phyloP scores from a whole-genome alignment of 2,888 invertebrate genomes.

The Apotomis betuletana region DNA sequence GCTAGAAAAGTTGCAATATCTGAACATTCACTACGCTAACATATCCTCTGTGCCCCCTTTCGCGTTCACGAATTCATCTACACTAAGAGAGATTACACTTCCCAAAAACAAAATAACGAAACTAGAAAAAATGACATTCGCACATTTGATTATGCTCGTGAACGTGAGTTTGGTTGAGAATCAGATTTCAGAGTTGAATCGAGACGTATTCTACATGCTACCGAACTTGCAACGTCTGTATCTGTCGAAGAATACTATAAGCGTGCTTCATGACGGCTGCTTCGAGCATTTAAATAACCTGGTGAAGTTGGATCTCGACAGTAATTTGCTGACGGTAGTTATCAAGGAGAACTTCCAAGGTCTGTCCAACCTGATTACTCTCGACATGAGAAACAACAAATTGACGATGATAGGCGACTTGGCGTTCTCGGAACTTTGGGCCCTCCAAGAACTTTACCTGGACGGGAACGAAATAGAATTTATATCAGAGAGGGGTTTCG shows the following conservation, averaged over 20 bases:
- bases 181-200: conserved; percentile 88
- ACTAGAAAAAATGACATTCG: conserved; percentile 88
- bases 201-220: conserved; percentile 89
- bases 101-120: conserved; percentile 88
- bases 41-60: conserved; percentile 88
- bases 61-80: conserved; percentile 89
- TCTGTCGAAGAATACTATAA: conserved; percentile 93
- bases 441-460: conserved; percentile 87
- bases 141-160: conserved; percentile 88
- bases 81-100: conserved; percentile 87
- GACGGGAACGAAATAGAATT: conserved; percentile 88
- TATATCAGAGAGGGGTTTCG: conserved; percentile 90
- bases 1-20: conserved; percentile 85
- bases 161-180: conserved; percentile 90
- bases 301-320: conserved; percentile 90
- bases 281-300: conserved; percentile 89
- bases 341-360: conserved; percentile 91
- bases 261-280: conserved; percentile 92
- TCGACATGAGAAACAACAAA: conserved; percentile 90
- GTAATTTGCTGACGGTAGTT: conserved; percentile 88
- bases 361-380: conserved; percentile 87
- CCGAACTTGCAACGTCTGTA: conserved; percentile 89
- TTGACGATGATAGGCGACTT: conserved; percentile 92
- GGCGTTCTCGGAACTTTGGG: conserved; percentile 91
- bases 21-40: conserved; percentile 89